Evolutionary conservation across 2,797 vertebrate genomes (phyloP), one percentile per base, ranked within the genome.

Genomic region (Balearica regulorum): DNA sequence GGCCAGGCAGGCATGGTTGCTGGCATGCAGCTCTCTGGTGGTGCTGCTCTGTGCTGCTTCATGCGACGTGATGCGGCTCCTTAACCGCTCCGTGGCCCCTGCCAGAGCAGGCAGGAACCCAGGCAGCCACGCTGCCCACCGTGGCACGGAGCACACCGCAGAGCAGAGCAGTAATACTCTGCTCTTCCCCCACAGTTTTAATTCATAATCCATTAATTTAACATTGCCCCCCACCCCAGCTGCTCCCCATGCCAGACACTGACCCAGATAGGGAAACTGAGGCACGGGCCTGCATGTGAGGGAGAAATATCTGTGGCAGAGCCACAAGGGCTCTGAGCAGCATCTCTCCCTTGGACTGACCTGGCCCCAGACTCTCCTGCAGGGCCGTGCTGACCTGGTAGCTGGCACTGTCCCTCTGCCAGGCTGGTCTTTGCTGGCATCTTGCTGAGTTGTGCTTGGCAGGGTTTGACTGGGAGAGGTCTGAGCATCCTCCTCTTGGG

Each of bases 71-170:
- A 4, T 16, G 21, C 25, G 62, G 66, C 46, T 86, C 37, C 75
- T 80, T 26, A 35, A 28, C 35, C 62, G 37, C 72, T 41, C 17
- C 0, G 0, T 22, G 44, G 64, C 28, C 58, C 35, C 29, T 16
- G 44, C 25, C 22, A 8, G 39, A 18, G 29, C 11, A 24, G n/a
- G 51, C 44, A 71, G 61, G 41, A 89, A 13, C 13, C 10, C 71
- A 48, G 49, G 46, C 39, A 25, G 70, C 31, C 35, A 43, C 25
- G 17, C 72, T 87, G 73, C 46, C 55, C 29, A 9, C 75, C 20
- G 3, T 1, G 14, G 29, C 68, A 20, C 0, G 1, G 43, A 77
- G n/a, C 46, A 55, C 41, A 14, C 16, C 6, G 41, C 11, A 26
- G 26, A n/a, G 37, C 71, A 55, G 26, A 19, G 46, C 7, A 46